These are phyloP conservation scores for Dallia pectoralis DNA, from an alignment of 2,797 vertebrate genomes.

Conservation along the genomic window DNA sequence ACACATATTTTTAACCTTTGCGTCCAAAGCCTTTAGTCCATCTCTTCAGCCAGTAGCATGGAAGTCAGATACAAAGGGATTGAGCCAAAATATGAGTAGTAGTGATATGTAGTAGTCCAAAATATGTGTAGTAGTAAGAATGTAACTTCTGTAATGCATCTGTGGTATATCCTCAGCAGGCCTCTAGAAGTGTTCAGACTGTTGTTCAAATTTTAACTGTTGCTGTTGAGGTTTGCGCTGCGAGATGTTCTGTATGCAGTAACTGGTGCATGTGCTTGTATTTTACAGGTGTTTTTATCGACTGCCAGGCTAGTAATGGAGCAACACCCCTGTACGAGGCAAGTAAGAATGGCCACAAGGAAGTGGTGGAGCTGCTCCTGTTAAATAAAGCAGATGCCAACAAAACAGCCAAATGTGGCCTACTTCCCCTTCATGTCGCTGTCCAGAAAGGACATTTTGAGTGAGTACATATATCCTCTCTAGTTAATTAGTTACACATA, in stretches of 20 bases:
- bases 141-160: no score
- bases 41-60: no score
- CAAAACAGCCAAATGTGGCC: constrained; percentile 77
- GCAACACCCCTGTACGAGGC: constrained; percentile 84
- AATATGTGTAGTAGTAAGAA: no score
- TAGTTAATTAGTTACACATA: not conserved
- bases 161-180: no score
- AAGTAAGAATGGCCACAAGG: constrained; percentile 77
- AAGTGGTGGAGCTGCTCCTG: constrained; percentile 76
- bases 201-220: no score
- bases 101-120: no score
- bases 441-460: constrained; percentile 77
- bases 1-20: no score
- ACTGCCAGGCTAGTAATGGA: constrained; percentile 79
- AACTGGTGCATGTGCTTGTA: not conserved
- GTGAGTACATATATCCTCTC: constrained; percentile 62
- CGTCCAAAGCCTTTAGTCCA: no score
- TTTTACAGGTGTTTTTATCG: constrained; percentile 75
- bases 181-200: no score
- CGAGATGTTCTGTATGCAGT: not conserved
- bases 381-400: constrained; percentile 79
- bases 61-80: no score
- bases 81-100: no score
- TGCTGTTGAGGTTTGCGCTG: not conserved
- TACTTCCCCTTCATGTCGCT: constrained; percentile 81